phyloP scores from a whole-genome alignment of 2,888 invertebrate genomes.

The Leptothorax acervorum region DNA sequence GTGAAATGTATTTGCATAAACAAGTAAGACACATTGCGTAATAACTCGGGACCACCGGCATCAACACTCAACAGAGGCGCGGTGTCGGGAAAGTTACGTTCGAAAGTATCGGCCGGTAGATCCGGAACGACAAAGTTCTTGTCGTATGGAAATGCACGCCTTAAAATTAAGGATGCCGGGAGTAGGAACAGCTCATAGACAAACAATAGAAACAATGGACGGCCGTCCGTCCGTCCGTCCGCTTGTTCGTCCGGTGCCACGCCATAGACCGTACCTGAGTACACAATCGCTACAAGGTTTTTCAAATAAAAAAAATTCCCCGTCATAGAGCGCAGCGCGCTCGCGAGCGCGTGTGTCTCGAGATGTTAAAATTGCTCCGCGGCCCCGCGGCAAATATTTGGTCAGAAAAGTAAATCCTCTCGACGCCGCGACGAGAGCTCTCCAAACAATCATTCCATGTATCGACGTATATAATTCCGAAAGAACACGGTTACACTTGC shows the following conservation, averaged over 20 bases:
- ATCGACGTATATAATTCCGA: slow-evolving; percentile 58
- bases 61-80: neutral
- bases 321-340: slow-evolving; percentile 59
- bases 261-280: slow-evolving; percentile 69
- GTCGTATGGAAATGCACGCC: slow-evolving; percentile 69
- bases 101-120: slow-evolving; percentile 27
- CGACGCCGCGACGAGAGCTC: slow-evolving; percentile 69
- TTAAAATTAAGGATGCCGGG: slow-evolving; percentile 71
- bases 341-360: slow-evolving; percentile 64
- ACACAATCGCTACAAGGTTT: slow-evolving; percentile 76
- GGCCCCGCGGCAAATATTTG: slow-evolving; percentile 73
- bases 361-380: slow-evolving; percentile 75
- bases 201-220: slow-evolving; percentile 75
- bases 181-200: slow-evolving; percentile 63
- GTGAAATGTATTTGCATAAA: slow-evolving; percentile 47
- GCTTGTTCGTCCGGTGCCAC: slow-evolving; percentile 60
- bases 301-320: slow-evolving; percentile 66
- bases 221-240: slow-evolving; percentile 44
- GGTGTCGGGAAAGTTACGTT: slow-evolving; percentile 7
- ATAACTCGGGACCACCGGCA: slow-evolving; percentile 39
- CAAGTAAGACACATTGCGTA: slow-evolving; percentile 32
- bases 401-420: slow-evolving; percentile 70
- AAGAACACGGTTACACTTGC: slow-evolving; percentile 40
- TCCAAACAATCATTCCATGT: slow-evolving; percentile 71
- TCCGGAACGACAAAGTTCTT: slow-evolving; percentile 56